Evolutionary conservation across 2,888 invertebrate genomes (phyloP).

Genomic region (Serrognathus titanus): DNA sequence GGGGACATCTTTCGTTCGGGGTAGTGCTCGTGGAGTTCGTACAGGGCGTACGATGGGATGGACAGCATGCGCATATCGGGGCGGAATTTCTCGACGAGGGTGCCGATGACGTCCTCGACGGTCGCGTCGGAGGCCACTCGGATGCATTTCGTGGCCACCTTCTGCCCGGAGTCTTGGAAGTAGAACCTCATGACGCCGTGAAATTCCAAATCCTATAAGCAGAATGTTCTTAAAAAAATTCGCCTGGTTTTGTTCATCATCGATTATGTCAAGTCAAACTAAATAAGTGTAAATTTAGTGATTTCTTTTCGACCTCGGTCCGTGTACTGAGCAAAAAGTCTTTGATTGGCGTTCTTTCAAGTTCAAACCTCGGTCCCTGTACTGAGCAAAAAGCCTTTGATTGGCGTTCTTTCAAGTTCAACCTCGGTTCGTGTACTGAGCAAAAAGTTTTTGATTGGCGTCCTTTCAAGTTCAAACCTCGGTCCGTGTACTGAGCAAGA

Average conservation of each 20-base stretch:
- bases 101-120: conserved; percentile 92
- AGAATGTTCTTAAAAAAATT: not conserved
- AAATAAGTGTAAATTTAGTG: not conserved
- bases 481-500: no score
- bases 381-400: no score
- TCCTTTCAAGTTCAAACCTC: no score
- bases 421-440: no score
- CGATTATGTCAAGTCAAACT: not conserved
- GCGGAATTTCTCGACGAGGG: conserved; percentile 97
- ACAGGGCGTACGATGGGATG: conserved; percentile 69
- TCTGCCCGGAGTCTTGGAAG: conserved; percentile 98
- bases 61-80: conserved; percentile 97
- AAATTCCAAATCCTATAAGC: conserved; percentile 86
- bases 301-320: no score
- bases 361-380: no score
- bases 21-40: conserved; percentile 66
- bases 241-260: not conserved
- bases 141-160: conserved; percentile 98
- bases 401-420: no score
- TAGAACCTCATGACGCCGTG: conserved; percentile 99
- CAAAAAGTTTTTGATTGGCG: no score
- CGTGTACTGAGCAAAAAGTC: no score
- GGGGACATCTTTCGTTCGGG: conserved; percentile 84
- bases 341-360: no score
- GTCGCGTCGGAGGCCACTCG: conserved; percentile 96